phyloP scores from a whole-genome alignment of 1,140 invertebrate species.

The Sesamia nonagrioides region DNA sequence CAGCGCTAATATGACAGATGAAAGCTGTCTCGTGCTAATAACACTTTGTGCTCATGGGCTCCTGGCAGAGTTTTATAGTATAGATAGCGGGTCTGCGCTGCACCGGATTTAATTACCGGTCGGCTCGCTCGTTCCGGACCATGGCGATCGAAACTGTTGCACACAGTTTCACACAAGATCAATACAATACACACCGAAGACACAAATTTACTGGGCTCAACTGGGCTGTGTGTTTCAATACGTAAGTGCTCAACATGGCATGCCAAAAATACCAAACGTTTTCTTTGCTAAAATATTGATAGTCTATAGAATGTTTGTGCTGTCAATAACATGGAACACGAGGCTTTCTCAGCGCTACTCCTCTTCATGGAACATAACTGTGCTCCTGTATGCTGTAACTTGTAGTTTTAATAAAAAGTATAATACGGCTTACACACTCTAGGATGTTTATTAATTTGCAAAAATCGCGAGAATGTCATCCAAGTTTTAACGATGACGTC shows the following conservation, averaged over 20 bases:
- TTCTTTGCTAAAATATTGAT: too few relatives aligned
- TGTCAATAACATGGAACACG: too few relatives aligned
- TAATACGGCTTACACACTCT: neutral
- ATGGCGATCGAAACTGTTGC: constrained; percentile 11
- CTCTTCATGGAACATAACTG: too few relatives aligned
- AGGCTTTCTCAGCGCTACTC: too few relatives aligned
- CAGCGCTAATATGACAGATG: neutral
- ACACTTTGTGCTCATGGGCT: neutral
- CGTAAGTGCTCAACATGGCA: neutral
- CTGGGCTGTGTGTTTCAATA: neutral
- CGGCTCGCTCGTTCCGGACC: neutral
- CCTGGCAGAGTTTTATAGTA: neutral
- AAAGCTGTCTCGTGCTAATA: neutral
- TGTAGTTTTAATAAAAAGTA: too few relatives aligned
- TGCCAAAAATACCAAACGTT: neutral
- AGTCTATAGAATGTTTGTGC: too few relatives aligned
- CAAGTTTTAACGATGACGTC: constrained; percentile 11
- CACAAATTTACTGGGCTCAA: neutral
- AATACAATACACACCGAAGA: constrained; percentile 18
- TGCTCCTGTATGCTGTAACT: too few relatives aligned
- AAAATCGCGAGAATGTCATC: neutral
- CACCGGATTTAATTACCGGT: constrained; percentile 34
- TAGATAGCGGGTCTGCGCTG: constrained; percentile 11
- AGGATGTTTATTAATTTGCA: neutral
- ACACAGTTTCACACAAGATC: constrained; percentile 21